Evolutionary conservation across 2,797 vertebrate genomes (phyloP).

Genomic region (Balearica regulorum): DNA sequence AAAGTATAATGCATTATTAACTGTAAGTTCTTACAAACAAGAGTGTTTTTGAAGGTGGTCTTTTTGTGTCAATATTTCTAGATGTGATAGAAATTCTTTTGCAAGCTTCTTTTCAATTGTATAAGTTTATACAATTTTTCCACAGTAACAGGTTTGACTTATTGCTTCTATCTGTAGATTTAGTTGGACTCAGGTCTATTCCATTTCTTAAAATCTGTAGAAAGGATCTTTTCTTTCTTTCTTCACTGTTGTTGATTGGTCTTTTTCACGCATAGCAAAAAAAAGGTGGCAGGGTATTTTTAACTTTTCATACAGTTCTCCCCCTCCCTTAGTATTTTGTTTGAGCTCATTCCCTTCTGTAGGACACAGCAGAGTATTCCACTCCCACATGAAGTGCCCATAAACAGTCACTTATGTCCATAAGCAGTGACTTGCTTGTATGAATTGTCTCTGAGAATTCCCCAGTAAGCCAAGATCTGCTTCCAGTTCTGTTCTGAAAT

Average conservation of each 20-base stretch:
- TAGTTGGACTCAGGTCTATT: background rate
- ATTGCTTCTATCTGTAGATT: background rate
- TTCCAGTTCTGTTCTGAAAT: background rate
- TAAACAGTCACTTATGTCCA: background rate
- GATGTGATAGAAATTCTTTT: background rate
- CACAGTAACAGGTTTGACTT: background rate
- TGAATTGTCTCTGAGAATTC: background rate
- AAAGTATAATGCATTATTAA: background rate
- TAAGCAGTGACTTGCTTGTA: background rate
- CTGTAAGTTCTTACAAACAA: background rate
- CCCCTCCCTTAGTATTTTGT: background rate
- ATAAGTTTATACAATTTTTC: background rate
- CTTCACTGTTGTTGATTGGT: background rate
- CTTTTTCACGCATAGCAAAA: background rate
- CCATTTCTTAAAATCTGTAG: background rate
- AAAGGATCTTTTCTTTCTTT: background rate
- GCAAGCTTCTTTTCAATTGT: background rate
- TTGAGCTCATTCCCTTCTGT: background rate
- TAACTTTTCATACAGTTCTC: background rate
- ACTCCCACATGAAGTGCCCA: background rate
- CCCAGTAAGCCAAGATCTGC: background rate
- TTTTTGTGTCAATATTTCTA: background rate
- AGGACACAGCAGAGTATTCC: background rate
- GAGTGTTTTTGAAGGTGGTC: background rate
- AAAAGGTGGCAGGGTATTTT: background rate